A percentile compares a stretch with the other conserved stretches of the same genome.
These are phyloP conservation scores for Podotricha telesiphe DNA, from an alignment of 2,888 invertebrate genomes.

Conservation along the genomic window DNA sequence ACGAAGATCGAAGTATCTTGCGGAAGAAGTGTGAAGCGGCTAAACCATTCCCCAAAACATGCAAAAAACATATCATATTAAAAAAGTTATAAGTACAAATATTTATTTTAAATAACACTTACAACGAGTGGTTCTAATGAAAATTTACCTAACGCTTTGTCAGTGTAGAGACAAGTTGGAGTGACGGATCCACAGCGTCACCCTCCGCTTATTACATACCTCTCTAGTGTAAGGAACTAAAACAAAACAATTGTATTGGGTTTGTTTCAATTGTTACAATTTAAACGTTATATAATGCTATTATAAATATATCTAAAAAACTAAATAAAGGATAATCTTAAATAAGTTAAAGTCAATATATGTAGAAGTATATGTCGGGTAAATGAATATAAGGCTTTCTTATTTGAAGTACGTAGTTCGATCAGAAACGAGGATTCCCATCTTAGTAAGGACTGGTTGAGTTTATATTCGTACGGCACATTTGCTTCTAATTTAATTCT, in stretches of 20 bases:
- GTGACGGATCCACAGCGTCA: slow-evolving; percentile 37
- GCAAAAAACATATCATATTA: no score
- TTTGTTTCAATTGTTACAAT: not conserved
- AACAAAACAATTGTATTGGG: slow-evolving; percentile 3
- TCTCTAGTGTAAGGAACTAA: slow-evolving; percentile 1
- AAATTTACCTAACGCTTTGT: slow-evolving; percentile 31
- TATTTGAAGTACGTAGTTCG: slow-evolving; percentile 29
- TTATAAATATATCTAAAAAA: not conserved
- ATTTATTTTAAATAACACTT: not conserved
- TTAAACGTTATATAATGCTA: not conserved
- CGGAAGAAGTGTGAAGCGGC: no score
- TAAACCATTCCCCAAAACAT: no score
- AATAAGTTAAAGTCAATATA: not conserved
- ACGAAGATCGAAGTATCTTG: no score
- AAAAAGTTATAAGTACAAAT: not conserved
- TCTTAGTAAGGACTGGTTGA: slow-evolving; percentile 46
- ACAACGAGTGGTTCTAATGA: not conserved
- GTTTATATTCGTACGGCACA: slow-evolving; percentile 70
- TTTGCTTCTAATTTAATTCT: slow-evolving; percentile 82
- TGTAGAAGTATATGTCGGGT: not conserved
- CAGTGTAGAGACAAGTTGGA: slow-evolving; percentile 36
- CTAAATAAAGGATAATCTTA: not conserved
- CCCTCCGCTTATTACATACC: slow-evolving; percentile 35
- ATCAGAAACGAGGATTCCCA: slow-evolving; percentile 41
- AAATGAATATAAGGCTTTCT: slow-evolving; percentile 24